Conservation (phyloP, 2,888 invertebrate species). For the Tortricodes alternella region DNA sequence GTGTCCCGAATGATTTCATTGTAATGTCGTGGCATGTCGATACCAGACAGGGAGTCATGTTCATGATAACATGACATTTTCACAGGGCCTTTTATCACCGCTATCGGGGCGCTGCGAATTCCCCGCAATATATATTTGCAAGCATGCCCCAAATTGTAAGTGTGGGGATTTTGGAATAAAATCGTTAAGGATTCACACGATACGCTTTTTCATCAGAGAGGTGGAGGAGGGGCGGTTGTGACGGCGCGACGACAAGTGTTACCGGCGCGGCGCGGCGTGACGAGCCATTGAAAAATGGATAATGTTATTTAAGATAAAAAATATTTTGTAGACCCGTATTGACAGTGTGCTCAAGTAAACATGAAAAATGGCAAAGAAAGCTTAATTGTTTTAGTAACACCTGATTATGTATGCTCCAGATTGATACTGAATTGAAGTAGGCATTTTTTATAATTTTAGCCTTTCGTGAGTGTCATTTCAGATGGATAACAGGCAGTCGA, state of each 20-base stretch:
- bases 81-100: slow-evolving; percentile 14
- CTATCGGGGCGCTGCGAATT: slow-evolving; percentile 3
- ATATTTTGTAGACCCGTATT: not conserved
- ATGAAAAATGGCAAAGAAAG: not conserved
- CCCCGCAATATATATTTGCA: slow-evolving; percentile 20
- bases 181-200: slow-evolving; percentile 6
- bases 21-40: slow-evolving; percentile 25
- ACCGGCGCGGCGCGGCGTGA: not conserved
- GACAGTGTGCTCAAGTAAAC: not conserved
- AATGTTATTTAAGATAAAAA: not conserved
- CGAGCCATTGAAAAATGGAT: not conserved
- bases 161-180: slow-evolving; percentile 21
- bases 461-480: too few species aligned
- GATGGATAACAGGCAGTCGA: too few species aligned
- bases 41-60: slow-evolving; percentile 22
- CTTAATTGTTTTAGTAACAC: too few species aligned
- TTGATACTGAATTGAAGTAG: too few species aligned
- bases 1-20: slow-evolving; percentile 14
- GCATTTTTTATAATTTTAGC: too few species aligned
- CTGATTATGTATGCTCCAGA: too few species aligned
- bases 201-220: not conserved
- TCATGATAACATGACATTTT: slow-evolving; percentile 27
- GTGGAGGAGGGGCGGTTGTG: not conserved
- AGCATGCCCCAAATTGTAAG: slow-evolving; percentile 13
- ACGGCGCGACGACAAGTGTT: slow-evolving; percentile 1